phyloP scores from a whole-genome alignment of 1,140 invertebrate species.

The Drosophila virilis region DNA sequence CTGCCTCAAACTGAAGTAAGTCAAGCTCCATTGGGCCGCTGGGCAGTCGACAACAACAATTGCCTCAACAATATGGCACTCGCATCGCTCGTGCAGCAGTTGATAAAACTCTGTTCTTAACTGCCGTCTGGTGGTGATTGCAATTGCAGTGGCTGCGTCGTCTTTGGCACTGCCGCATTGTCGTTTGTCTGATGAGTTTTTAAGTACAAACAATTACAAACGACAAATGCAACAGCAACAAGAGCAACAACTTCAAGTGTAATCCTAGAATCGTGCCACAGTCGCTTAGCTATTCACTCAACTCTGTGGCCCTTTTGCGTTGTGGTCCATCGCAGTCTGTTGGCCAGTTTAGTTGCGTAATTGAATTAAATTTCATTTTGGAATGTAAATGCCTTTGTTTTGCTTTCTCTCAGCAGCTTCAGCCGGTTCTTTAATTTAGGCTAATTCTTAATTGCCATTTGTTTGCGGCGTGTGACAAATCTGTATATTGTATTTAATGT shows the following conservation, averaged over 20 bases:
- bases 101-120: slow-evolving; percentile 38
- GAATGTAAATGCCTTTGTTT: slow-evolving; percentile 66
- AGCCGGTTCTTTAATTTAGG: slow-evolving; percentile 13
- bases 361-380: slow-evolving; percentile 75
- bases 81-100: slow-evolving; percentile 13
- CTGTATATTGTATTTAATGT: slow-evolving; percentile 16
- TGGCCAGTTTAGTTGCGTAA: slow-evolving; percentile 72
- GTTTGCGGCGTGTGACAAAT: slow-evolving; percentile 27
- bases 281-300: slow-evolving; percentile 33
- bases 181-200: slow-evolving; percentile 82
- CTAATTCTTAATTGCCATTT: slow-evolving; percentile 64
- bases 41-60: slow-evolving; percentile 10
- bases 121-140: slow-evolving; percentile 32
- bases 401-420: slow-evolving; percentile 26
- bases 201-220: slow-evolving; percentile 80
- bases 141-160: slow-evolving; percentile 34
- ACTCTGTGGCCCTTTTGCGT: slow-evolving; percentile 28
- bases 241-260: slow-evolving; percentile 17
- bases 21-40: slow-evolving; percentile 8
- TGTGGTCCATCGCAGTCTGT: slow-evolving; percentile 68
- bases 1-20: slow-evolving; percentile 16
- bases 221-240: slow-evolving; percentile 35
- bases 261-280: slow-evolving; percentile 27
- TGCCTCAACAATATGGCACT: slow-evolving; percentile 2
- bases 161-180: slow-evolving; percentile 53